Evolutionary conservation across 2,113 vertebrate species (phyloP).

Genomic region (Gobiocypris rarus): DNA sequence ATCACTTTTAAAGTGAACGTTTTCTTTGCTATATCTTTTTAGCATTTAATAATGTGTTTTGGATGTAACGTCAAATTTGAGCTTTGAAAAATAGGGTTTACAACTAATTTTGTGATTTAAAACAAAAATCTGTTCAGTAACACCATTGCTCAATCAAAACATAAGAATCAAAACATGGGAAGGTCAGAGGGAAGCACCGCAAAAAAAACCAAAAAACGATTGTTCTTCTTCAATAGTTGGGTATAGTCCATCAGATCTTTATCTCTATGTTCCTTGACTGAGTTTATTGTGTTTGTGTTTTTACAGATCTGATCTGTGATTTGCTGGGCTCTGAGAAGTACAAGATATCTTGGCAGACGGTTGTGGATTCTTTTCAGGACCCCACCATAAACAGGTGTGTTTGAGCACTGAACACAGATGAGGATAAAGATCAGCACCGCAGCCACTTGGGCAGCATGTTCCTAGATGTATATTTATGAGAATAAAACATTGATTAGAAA

Average conservation of each 20-base stretch:
- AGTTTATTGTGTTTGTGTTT: conserved; percentile 47
- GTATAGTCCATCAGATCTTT: not conserved
- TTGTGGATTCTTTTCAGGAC: conserved; percentile 87
- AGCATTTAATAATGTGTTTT: not conserved
- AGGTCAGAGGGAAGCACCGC: not conserved
- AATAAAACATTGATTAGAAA: not conserved
- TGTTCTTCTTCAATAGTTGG: not conserved
- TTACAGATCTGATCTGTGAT: conserved; percentile 82
- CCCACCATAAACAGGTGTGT: conserved; percentile 88
- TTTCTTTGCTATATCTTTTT: not conserved
- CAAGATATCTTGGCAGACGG: conserved; percentile 83
- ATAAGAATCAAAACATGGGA: not conserved
- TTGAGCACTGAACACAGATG: conserved; percentile 15
- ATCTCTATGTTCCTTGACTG: not conserved
- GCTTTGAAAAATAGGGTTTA: not conserved
- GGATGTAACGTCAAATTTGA: not conserved
- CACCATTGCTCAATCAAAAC: not conserved
- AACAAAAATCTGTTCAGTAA: not conserved
- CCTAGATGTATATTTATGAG: not conserved
- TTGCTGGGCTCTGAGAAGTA: conserved; percentile 86
- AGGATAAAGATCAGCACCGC: conserved; percentile 12
- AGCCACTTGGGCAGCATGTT: not conserved
- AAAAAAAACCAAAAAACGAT: not conserved
- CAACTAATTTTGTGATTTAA: not conserved
- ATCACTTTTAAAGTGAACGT: too few species aligned